Conservation (phyloP, 2,113 vertebrate species). For the Smithornis capensis region DNA sequence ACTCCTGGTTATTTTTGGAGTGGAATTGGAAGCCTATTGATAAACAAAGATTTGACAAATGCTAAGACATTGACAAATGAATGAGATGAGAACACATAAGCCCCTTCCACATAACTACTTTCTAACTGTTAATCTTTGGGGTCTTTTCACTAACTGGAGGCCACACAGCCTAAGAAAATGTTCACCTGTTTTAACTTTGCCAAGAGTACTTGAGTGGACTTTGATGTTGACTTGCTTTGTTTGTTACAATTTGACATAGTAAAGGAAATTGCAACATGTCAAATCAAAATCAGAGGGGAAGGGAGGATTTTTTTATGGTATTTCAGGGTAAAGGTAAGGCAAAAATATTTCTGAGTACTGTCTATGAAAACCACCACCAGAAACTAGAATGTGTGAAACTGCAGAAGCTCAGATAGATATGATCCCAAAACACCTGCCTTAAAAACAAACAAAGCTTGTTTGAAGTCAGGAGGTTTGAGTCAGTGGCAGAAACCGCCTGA, state of each 20-base stretch:
- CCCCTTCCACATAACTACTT: not conserved
- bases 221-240: not conserved
- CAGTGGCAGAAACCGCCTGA: not conserved
- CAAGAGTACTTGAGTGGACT: not conserved
- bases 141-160: not conserved
- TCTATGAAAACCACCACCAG: not conserved
- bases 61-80: no score
- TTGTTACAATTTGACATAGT: not conserved
- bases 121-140: not conserved
- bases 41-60: not conserved
- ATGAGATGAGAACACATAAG: not conserved
- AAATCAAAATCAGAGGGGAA: not conserved
- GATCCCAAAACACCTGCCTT: not conserved
- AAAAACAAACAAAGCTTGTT: not conserved
- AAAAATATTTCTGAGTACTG: not conserved
- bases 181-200: not conserved
- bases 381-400: not conserved
- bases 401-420: fast-evolving
- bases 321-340: not conserved
- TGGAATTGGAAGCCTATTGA: not conserved
- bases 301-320: not conserved
- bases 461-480: not conserved
- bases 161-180: not conserved
- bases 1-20: not conserved
- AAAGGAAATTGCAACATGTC: not conserved